These are phyloP conservation scores for Dichetophora obliterata DNA, from an alignment of 2,888 invertebrate genomes.

Conservation along the genomic window DNA sequence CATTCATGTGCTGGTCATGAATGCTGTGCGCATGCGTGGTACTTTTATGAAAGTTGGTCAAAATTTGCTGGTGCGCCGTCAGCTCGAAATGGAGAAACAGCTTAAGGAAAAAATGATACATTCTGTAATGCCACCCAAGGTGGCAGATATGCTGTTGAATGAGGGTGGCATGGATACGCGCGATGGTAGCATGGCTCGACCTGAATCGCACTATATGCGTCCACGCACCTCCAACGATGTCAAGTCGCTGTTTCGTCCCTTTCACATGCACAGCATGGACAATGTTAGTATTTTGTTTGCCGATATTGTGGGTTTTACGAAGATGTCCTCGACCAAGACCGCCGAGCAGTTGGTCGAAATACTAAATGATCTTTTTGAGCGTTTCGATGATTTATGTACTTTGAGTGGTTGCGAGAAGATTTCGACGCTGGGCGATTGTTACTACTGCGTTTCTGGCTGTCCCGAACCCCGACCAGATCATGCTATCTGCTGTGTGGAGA, in stretches of 20 bases:
- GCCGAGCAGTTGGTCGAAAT: conserved; percentile 96
- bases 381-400: conserved; percentile 92
- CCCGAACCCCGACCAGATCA: conserved; percentile 93
- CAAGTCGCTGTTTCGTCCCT: conserved; percentile 89
- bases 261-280: conserved; percentile 97
- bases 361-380: conserved; percentile 94
- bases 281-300: conserved; percentile 97
- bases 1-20: conserved; percentile 93
- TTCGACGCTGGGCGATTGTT: conserved; percentile 93
- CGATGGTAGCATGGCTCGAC: conserved; percentile 46
- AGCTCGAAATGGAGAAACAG: conserved; percentile 93
- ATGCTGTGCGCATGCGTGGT: conserved; percentile 91
- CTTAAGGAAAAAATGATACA: conserved; percentile 97
- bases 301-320: conserved; percentile 97
- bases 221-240: conserved; percentile 72
- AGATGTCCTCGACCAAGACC: conserved; percentile 96
- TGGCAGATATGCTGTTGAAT: conserved; percentile 87
- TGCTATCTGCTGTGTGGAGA: conserved; percentile 95
- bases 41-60: conserved; percentile 98
- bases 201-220: conserved; percentile 58
- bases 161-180: conserved; percentile 73
- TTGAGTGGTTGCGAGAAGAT: conserved; percentile 96
- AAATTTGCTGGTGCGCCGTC: conserved; percentile 88
- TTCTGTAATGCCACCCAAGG: conserved; percentile 96
- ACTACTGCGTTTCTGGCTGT: conserved; percentile 96